Base-by-base conservation (phyloP, 2,113 vertebrate species). In the Pelvicachromis taeniatus region DNA sequence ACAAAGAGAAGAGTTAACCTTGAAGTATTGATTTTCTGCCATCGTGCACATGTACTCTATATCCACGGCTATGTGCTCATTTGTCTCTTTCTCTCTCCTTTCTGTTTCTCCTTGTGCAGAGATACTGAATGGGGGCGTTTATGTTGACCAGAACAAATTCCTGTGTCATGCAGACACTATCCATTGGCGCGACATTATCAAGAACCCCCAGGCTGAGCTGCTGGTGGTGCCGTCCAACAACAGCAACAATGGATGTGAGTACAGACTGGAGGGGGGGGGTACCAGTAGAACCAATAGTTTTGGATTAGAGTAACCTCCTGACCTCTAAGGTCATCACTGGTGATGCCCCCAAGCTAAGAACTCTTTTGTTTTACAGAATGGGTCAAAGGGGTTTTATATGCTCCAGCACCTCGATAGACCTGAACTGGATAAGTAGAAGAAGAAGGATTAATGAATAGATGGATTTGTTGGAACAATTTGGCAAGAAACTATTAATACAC, bases 141-240 rank as follows among this genome's bases (percentile, higher is more conserved):
- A 99, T 1, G 97, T 99, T 63, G 98, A 98, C 91, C 98, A 98
- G 96, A 99, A 99, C 96, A 98, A 98, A 91, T 99, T 99, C 70
- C 96, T 99, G 11, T 99, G 98, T 93, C 97, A 99, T 3, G 97
- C 98, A 5, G 97, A 99, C 92, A 99, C 97, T 84, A 98, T 99
- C 93, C 97, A 99, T 59, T 99, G 98, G 98, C 97, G 97, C 70
- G 98, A 99, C 87, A 99, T 99, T 26, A 97, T 98, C 88, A 97
- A 98, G 80, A 98, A 97, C 92, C 96, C 97, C 2, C 96, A 97
- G 87, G 97, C 97, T 17, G 98, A 99, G 93, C 95, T 98, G 92
- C 97, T 98, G 78, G 96, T 99, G 93, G 97, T 99, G 4, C 97
- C 98, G 2, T 98, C 97, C 2, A 98, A 98, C 88, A 97, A 97